A percentile compares a stretch with the other conserved stretches of the same genome.
phyloP scores from a whole-genome alignment of 1,140 invertebrate genomes.

The Asbolus verrucosus region DNA sequence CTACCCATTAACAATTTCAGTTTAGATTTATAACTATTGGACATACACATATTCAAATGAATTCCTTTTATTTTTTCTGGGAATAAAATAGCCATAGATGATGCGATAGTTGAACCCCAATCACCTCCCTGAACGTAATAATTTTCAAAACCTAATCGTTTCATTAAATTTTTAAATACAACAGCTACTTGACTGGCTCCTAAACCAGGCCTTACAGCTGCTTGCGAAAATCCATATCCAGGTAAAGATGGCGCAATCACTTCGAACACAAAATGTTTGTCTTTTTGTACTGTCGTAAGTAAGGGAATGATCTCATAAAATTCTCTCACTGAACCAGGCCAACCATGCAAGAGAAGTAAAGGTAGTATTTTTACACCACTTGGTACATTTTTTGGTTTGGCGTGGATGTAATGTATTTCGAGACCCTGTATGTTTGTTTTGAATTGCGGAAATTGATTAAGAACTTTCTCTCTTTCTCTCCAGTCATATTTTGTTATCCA shows the following conservation, averaged over 20 bases:
- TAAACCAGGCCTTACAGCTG: constrained; percentile 73
- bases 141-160: constrained; percentile 78
- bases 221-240: constrained; percentile 88
- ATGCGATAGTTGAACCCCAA: constrained; percentile 77
- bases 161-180: constrained; percentile 88
- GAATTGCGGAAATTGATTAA: constrained; percentile 82
- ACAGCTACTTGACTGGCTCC: constrained; percentile 74
- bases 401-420: constrained; percentile 74
- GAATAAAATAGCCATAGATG: constrained; percentile 74
- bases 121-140: constrained; percentile 91
- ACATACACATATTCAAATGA: constrained; percentile 77
- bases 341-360: constrained; percentile 85
- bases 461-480: constrained; percentile 70
- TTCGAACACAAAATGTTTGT: constrained; percentile 80
- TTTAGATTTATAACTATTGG: constrained; percentile 59
- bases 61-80: constrained; percentile 77
- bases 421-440: constrained; percentile 69
- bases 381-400: constrained; percentile 69
- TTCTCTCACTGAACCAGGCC: constrained; percentile 90
- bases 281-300: constrained; percentile 70
- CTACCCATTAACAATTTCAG: constrained; percentile 70
- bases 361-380: constrained; percentile 65
- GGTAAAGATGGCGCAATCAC: constrained; percentile 78
- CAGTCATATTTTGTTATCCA: constrained; percentile 83
- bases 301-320: constrained; percentile 86